Base-by-base conservation (phyloP, 2,113 vertebrate species). In the Grallaria varia region DNA sequence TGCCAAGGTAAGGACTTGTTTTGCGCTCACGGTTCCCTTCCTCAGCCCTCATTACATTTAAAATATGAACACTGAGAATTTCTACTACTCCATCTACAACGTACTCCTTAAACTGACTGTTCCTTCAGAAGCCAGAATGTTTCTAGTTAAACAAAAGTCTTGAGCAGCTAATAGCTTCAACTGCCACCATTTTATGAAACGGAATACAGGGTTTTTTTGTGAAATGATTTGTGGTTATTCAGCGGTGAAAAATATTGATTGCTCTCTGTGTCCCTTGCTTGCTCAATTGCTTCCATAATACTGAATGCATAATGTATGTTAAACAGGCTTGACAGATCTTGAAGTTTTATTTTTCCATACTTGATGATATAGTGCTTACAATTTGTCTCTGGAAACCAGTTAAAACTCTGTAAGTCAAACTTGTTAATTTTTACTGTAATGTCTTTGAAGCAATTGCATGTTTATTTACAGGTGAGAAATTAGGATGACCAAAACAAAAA, bases 141-240 rank as follows among this genome's bases (percentile, higher is more conserved):
- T 93, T 23, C 21, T n/a, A 33, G 9, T 15, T 44, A 75, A 78
- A 55, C 12, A 50, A 63, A 77, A 75, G 24, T 35, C 6, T 37
- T 60, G 20, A 96, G 44, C n/a, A 94, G 78, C 56, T 93, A 92
- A 97, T 73, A 79, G 30, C 21, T 81, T 95, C 79, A 90, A 45
- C 23, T 87, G 63, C 40, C 87, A 79, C 44, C 76, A 84, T 62
- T 78, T 95, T 93, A 95, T 77, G 40, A 77, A 80, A 77, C 10
- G 9, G n/a, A 69, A 93, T 83, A 63, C 22, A 78, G 71, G 85
- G 94, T n/a, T 95, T 79, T 83, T 76, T 89, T 28, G 93, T 93
- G 16, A 96, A 96, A 97, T 69, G 27, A 89, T 96, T 93, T 93
- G 93, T 90, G 59, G 24, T 94, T 97, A 95, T 95, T 96, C 95